A percentile compares a stretch with the other conserved stretches of the same genome.
Evolutionary conservation across 35 echinoderm and acorn worm genomes (phyloP).

Genomic region (Eucidaris tribuloides): DNA sequence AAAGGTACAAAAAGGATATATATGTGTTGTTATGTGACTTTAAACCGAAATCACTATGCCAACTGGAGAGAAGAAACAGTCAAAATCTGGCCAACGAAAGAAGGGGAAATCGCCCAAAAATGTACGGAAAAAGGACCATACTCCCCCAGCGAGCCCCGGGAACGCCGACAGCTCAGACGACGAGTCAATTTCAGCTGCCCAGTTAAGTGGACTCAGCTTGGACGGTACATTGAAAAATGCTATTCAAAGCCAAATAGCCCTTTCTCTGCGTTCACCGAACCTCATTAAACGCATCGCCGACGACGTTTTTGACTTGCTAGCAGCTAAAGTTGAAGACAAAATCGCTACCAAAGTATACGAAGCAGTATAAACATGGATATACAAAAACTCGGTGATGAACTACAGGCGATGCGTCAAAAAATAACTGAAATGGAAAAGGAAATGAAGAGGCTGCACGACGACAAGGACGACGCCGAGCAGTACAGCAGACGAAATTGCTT

Average conservation of each 20-base stretch:
- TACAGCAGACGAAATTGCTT: constrained; percentile 30
- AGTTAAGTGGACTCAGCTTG: neutral
- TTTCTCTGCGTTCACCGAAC: neutral
- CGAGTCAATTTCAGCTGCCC: neutral
- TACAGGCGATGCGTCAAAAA: no score
- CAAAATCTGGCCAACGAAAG: constrained; percentile 1
- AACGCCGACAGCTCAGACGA: neutral
- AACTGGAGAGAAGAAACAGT: neutral
- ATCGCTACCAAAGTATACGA: neutral
- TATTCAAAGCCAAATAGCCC: neutral
- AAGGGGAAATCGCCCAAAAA: neutral
- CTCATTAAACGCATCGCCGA: constrained; percentile 1
- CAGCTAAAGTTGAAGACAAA: neutral
- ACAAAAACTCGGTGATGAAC: no score
- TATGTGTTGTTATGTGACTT: neutral
- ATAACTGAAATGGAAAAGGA: constrained; percentile 5
- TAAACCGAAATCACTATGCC: neutral
- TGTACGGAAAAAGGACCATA: neutral
- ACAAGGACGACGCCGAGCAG: constrained; percentile 20
- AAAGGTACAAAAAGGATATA: no score
- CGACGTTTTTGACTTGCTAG: neutral
- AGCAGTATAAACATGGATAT: no score
- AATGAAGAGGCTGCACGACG: neutral
- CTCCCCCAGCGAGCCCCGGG: neutral
- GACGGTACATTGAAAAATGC: neutral